Percentiles rank a stretch among this genome's conserved stretches.
Conservation (phyloP, 2,797 vertebrate species). For the Hydrocynus forskahlii region DNA sequence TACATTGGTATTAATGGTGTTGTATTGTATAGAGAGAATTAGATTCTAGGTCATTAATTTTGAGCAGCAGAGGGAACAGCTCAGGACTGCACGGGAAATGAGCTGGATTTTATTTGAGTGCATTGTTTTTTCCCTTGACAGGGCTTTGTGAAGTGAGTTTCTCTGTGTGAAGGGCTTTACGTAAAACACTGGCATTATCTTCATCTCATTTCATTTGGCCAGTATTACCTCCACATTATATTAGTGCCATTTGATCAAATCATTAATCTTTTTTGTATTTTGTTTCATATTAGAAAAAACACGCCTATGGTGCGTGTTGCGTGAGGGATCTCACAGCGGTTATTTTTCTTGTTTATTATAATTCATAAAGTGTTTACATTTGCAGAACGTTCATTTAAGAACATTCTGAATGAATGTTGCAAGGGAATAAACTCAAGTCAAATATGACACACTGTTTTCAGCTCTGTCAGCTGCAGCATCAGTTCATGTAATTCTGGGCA, state of each 20-base stretch:
- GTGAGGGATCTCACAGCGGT: not conserved
- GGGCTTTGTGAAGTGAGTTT: conserved; percentile 7
- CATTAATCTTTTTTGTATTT: conserved; percentile 5
- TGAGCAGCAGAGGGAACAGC: conserved; percentile 75
- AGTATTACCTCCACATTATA: not conserved
- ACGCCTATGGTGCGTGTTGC: not conserved
- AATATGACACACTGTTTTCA: not conserved
- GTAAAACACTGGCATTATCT: not conserved
- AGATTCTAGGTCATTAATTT: conserved; percentile 78
- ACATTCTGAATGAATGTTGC: not conserved
- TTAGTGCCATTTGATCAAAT: not conserved
- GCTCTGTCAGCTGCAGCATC: not conserved
- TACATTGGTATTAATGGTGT: conserved; percentile 71
- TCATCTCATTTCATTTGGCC: conserved; percentile 6
- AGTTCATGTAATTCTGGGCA: conserved; percentile 6
- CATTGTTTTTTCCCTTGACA: conserved; percentile 28
- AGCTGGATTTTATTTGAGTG: conserved; percentile 74
- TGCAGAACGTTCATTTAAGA: not conserved
- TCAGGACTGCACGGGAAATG: conserved; percentile 76
- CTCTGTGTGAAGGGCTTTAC: not conserved
- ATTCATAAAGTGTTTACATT: not conserved
- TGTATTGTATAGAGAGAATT: conserved; percentile 75
- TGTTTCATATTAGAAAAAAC: not conserved
- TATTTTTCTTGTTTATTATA: not conserved
- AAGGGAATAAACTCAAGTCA: not conserved